Evolutionary conservation across 2,888 invertebrate genomes (phyloP).

Genomic region (Trissonchulus latispiculum): DNA sequence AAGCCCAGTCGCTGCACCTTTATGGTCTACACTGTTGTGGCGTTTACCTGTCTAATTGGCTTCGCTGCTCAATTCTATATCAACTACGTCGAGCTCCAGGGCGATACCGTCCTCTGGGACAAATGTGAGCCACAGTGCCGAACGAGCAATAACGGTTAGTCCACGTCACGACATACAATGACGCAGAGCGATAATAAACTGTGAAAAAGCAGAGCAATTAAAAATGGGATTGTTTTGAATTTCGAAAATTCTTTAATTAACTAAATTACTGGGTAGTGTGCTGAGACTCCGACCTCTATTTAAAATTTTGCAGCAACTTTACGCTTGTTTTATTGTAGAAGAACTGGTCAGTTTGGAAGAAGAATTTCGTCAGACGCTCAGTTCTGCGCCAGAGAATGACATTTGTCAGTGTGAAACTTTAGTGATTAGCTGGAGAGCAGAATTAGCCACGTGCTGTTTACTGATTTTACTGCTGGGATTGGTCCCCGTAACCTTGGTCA

Average conservation of each 20-base stretch:
- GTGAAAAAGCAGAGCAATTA: too few relatives aligned
- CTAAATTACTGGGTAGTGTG: too few relatives aligned
- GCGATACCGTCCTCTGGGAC: neutral
- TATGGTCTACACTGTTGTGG: neutral
- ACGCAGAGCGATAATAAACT: too few relatives aligned
- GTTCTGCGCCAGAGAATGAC: too few relatives aligned
- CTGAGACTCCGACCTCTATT: too few relatives aligned
- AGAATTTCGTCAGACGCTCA: too few relatives aligned
- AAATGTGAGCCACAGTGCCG: neutral
- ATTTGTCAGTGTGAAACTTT: slow-evolving; percentile 1
- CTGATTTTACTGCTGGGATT: neutral
- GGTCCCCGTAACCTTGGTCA: neutral
- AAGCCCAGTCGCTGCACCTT: neutral
- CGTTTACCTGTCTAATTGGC: neutral
- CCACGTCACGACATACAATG: too few relatives aligned
- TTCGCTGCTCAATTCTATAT: neutral
- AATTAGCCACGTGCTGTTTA: neutral
- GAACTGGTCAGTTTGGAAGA: too few relatives aligned
- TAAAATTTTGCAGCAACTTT: too few relatives aligned
- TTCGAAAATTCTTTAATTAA: too few relatives aligned
- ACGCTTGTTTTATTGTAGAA: too few relatives aligned
- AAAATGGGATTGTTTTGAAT: too few relatives aligned
- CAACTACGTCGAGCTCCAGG: neutral
- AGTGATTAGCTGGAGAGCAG: neutral
- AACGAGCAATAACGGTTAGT: slow-evolving; percentile 14